These are phyloP conservation scores for Neotoxoptera formosana DNA, from an alignment of 1,140 invertebrate genomes.

Conservation along the genomic window DNA sequence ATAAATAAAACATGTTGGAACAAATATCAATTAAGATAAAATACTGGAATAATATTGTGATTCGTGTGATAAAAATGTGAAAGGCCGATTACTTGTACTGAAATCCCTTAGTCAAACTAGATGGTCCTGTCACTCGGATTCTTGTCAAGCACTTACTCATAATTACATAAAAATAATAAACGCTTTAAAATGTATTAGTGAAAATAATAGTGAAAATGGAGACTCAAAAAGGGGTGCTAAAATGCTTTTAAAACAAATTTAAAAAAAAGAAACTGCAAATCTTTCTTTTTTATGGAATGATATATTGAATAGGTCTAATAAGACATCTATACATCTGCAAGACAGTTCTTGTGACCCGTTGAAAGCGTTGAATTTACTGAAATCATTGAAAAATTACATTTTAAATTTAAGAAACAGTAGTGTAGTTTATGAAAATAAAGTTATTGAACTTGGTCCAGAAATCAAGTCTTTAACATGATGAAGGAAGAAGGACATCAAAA, in stretches of 20 bases:
- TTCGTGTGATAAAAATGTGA: background rate
- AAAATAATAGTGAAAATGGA: background rate
- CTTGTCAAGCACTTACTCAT: constrained; percentile 11
- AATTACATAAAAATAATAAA: background rate
- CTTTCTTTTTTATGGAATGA: background rate
- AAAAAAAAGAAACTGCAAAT: background rate
- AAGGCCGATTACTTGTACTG: background rate
- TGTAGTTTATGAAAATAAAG: too few relatives aligned
- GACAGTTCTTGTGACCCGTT: too few relatives aligned
- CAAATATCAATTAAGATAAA: too few relatives aligned
- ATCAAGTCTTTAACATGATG: background rate
- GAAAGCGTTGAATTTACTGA: too few relatives aligned
- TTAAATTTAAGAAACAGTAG: too few relatives aligned
- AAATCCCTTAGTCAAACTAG: background rate
- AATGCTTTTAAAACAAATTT: background rate
- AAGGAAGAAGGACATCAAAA: background rate
- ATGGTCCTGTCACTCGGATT: background rate
- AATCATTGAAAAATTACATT: too few relatives aligned
- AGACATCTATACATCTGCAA: too few relatives aligned
- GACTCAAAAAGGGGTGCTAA: background rate
- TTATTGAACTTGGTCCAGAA: background rate
- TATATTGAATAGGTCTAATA: background rate
- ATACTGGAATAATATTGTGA: too few relatives aligned
- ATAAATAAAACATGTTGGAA: too few relatives aligned
- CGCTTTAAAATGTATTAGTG: background rate